These are phyloP conservation scores for Muraenolepis orangiensis DNA, from an alignment of 2,797 vertebrate genomes.

Conservation along the genomic window DNA sequence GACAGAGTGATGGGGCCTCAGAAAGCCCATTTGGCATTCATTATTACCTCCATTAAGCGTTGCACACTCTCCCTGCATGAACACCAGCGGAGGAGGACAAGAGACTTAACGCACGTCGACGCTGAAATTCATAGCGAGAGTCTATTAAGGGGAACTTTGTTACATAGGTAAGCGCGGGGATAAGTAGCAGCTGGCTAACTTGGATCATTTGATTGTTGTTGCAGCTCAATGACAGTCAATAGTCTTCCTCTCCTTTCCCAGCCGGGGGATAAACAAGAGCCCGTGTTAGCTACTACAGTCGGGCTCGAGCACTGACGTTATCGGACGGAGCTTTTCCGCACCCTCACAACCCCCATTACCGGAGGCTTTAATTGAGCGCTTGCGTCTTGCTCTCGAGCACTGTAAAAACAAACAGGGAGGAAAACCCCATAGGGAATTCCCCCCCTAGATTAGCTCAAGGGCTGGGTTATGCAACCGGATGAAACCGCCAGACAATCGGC, in stretches of 20 bases:
- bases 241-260: conserved; percentile 41
- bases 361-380: conserved; percentile 65
- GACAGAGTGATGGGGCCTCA: no score
- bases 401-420: conserved; percentile 35
- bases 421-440: conserved; percentile 48
- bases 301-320: conserved; percentile 31
- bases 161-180: conserved; percentile 55
- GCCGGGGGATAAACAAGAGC: conserved; percentile 49
- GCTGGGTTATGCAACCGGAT: conserved; percentile 56
- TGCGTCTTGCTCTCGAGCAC: conserved; percentile 46
- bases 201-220: conserved; percentile 60
- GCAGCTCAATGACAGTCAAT: conserved; percentile 42
- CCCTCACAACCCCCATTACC: conserved; percentile 53
- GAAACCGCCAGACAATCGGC: conserved; percentile 62
- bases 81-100: conserved; percentile 43
- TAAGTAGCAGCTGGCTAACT: conserved; percentile 59
- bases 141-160: conserved; percentile 55
- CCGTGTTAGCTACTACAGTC: conserved; percentile 47
- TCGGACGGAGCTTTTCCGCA: conserved; percentile 30
- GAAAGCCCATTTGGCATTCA: conserved; percentile 36
- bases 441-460: no score
- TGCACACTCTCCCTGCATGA: conserved; percentile 34
- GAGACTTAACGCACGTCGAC: conserved; percentile 33
- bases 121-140: conserved; percentile 37
- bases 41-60: conserved; percentile 44